These are phyloP conservation scores for Platyrinchus mystaceus DNA, from an alignment of 2,797 vertebrate genomes.

Conservation along the genomic window DNA sequence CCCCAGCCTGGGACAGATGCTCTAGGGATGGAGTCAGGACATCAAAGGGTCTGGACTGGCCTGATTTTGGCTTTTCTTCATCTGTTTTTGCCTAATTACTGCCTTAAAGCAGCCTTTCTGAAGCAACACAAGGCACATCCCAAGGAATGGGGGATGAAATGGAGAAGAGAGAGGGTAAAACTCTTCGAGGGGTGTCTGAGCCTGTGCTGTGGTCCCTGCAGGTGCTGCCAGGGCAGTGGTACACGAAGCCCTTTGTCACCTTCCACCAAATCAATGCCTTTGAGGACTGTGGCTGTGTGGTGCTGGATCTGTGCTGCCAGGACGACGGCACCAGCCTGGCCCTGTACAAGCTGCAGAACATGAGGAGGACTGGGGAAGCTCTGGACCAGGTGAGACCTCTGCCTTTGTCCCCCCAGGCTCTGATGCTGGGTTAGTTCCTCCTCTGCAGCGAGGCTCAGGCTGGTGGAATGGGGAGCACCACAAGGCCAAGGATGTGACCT, in stretches of 20 bases:
- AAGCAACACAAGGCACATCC: background rate
- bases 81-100: background rate
- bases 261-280: slow-evolving; percentile 97
- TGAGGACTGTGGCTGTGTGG: slow-evolving; percentile 86
- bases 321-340: slow-evolving; percentile 81
- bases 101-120: background rate
- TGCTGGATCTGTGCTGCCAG: slow-evolving; percentile 89
- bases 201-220: slow-evolving; percentile 26
- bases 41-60: background rate
- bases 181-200: background rate
- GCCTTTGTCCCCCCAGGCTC: background rate
- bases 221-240: slow-evolving; percentile 78
- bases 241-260: slow-evolving; percentile 75
- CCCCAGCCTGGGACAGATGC: background rate
- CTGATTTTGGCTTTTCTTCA: background rate
- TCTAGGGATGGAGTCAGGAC: background rate
- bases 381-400: slow-evolving; percentile 66
- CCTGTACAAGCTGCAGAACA: slow-evolving; percentile 85
- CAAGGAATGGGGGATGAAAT: background rate
- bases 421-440: background rate
- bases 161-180: background rate
- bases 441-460: background rate
- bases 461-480: background rate
- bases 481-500: background rate
- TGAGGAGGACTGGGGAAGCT: slow-evolving; percentile 82